Evolutionary conservation across 2,113 vertebrate genomes (phyloP).

Genomic region (Cranoglanis bouderius): DNA sequence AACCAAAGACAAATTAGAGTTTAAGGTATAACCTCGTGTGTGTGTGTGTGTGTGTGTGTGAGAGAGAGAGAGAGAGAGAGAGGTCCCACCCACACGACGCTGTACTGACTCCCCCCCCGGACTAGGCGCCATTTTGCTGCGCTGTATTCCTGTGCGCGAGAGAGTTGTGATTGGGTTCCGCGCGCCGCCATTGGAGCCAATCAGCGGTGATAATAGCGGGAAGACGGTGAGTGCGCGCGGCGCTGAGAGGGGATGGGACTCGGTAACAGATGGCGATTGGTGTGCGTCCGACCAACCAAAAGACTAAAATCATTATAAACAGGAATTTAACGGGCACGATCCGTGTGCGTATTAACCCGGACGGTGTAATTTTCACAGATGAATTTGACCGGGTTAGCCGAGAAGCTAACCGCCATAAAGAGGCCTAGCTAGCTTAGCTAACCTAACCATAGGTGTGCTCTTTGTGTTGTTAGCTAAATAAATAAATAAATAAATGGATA

Average conservation of each 20-base stretch:
- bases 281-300: constrained; percentile 93
- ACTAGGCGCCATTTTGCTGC: constrained; percentile 18
- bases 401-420: background rate
- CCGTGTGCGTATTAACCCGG: constrained; percentile 4
- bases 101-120: background rate
- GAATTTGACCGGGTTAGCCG: background rate
- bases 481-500: background rate
- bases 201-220: constrained; percentile 92
- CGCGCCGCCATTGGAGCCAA: constrained; percentile 89
- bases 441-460: background rate
- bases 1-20: too few relatives aligned
- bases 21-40: too few relatives aligned
- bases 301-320: constrained; percentile 74
- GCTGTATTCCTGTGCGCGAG: background rate
- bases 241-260: constrained; percentile 90
- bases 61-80: background rate
- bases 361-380: background rate
- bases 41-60: background rate
- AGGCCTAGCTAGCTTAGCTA: constrained; percentile 10
- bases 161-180: constrained; percentile 90
- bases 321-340: constrained; percentile 70
- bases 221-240: constrained; percentile 87
- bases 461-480: background rate
- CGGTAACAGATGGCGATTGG: constrained; percentile 90
- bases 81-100: background rate